Conservation (phyloP, 2,113 vertebrate genomes). For the Rynchops niger region DNA sequence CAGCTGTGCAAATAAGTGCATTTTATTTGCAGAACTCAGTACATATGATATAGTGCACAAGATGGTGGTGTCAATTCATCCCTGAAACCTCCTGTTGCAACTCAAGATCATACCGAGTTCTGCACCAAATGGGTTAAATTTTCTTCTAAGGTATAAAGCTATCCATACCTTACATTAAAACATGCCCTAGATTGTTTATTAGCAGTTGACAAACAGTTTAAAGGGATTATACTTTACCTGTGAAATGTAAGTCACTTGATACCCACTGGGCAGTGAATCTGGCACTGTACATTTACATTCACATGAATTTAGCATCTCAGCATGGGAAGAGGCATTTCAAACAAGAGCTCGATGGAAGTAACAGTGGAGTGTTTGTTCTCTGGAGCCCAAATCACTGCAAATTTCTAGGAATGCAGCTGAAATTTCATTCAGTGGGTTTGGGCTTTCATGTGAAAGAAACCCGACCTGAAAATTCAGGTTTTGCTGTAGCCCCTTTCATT, state of each 20-base stretch:
- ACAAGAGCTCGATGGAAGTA: constrained; percentile 6
- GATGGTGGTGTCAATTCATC: neutral
- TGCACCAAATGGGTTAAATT: neutral
- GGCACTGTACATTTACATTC: neutral
- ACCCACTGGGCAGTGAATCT: neutral
- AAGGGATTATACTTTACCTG: neutral
- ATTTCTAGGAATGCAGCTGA: constrained; percentile 56
- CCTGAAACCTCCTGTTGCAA: neutral
- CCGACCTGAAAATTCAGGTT: constrained; percentile 51
- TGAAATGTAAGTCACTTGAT: neutral
- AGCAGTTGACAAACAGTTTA: neutral
- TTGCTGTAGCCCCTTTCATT: neutral
- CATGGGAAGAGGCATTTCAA: constrained; percentile 14
- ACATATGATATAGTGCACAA: neutral
- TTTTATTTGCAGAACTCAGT: neutral
- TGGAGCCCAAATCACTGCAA: constrained; percentile 31
- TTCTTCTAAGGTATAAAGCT: neutral
- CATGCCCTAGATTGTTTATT: neutral
- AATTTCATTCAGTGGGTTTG: constrained; percentile 25
- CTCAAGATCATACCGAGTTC: neutral
- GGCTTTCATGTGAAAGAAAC: constrained; percentile 42
- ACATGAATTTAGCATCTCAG: constrained; percentile 10
- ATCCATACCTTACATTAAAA: neutral
- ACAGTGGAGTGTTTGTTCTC: constrained; percentile 46
- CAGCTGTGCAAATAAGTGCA: neutral